Evolutionary conservation across 1,140 invertebrate genomes (phyloP).

Genomic region (Drosophila kanapiae): DNA sequence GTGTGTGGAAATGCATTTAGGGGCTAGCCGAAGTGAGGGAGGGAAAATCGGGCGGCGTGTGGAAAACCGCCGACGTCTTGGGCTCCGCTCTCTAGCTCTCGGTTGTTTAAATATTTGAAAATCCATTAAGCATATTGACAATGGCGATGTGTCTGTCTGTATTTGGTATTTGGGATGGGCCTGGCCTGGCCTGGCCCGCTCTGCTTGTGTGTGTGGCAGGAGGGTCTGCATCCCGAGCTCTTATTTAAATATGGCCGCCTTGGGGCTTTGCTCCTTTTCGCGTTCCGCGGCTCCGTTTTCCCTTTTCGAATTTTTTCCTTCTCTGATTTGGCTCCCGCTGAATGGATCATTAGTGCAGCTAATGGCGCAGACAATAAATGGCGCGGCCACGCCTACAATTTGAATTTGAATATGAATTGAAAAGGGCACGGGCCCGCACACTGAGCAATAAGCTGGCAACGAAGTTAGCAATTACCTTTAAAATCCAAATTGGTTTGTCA

Average conservation of each 20-base stretch:
- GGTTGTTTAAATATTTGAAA: conserved; percentile 83
- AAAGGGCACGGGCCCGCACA: conserved; percentile 16
- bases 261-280: conserved; percentile 19
- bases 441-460: neutral
- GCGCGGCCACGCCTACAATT: conserved; percentile 65
- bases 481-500: neutral
- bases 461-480: too few species aligned
- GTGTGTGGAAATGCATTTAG: conserved; percentile 62
- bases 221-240: conserved; percentile 38
- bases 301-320: conserved; percentile 7
- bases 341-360: conserved; percentile 83
- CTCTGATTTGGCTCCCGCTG: conserved; percentile 52
- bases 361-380: conserved; percentile 82
- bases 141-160: conserved; percentile 63
- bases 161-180: conserved; percentile 5
- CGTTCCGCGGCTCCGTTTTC: conserved; percentile 4
- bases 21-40: conserved; percentile 3
- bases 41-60: neutral
- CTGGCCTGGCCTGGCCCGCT: too few species aligned
- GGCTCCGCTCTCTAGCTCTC: conserved; percentile 37
- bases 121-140: conserved; percentile 84
- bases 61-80: conserved; percentile 52
- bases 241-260: conserved; percentile 63
- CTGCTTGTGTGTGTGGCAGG: conserved; percentile 13
- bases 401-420: conserved; percentile 81